Conservation (phyloP, 2,888 invertebrate genomes). For the Dione juno region DNA sequence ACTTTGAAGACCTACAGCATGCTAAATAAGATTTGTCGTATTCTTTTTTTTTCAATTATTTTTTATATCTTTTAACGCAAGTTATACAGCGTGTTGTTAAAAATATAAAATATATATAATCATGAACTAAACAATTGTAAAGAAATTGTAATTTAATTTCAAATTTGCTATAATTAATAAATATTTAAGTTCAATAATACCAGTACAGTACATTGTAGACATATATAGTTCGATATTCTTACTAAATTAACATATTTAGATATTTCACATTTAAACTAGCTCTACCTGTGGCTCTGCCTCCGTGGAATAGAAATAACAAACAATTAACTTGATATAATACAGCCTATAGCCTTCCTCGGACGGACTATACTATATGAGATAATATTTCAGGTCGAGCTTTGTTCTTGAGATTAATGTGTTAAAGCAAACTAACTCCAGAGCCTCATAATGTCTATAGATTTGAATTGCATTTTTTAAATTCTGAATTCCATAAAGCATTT, state of each 20-base stretch:
- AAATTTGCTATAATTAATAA: background rate
- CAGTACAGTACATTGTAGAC: background rate
- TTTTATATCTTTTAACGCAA: background rate
- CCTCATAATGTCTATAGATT: too few species aligned
- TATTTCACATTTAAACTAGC: too few species aligned
- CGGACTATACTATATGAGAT: too few species aligned
- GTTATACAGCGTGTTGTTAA: slow-evolving; percentile 1
- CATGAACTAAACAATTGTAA: background rate
- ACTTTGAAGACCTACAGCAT: background rate
- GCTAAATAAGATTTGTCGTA: background rate
- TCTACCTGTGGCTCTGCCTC: too few species aligned
- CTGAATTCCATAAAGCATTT: too few species aligned
- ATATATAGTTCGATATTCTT: background rate
- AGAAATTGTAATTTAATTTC: slow-evolving; percentile 1
- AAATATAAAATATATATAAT: background rate
- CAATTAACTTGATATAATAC: too few species aligned
- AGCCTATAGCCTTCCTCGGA: too few species aligned
- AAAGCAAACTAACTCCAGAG: too few species aligned
- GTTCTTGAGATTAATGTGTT: too few species aligned
- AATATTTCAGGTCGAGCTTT: too few species aligned
- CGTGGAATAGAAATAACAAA: too few species aligned
- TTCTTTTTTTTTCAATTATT: background rate
- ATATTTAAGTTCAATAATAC: background rate
- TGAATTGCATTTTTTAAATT: too few species aligned
- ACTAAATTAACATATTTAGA: background rate